Evolutionary conservation across 2,888 invertebrate genomes (phyloP).

Genomic region (Ypsolopha sequella): DNA sequence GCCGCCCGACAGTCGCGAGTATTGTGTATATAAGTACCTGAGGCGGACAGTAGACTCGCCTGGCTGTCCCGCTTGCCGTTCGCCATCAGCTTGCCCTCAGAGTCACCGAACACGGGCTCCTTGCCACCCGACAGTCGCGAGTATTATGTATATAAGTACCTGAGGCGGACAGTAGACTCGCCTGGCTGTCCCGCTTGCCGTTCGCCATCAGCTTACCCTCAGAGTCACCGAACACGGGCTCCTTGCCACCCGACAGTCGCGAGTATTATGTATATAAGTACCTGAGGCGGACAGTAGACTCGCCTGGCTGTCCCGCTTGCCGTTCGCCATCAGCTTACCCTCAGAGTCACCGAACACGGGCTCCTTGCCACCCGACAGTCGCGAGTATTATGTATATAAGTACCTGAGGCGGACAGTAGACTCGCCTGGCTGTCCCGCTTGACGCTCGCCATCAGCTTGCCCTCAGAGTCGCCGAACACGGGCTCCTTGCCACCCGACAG

Average conservation of each 20-base stretch:
- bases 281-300: constrained; percentile 25
- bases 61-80: no score
- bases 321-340: constrained; percentile 34
- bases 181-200: constrained; percentile 38
- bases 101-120: no score
- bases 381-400: constrained; percentile 35
- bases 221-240: constrained; percentile 30
- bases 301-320: constrained; percentile 40
- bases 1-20: no score
- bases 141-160: no score
- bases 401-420: constrained; percentile 22
- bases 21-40: no score
- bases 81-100: no score
- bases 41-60: no score
- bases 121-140: no score
- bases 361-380: constrained; percentile 42
- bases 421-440: constrained; percentile 46
- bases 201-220: constrained; percentile 38
- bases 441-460: constrained; percentile 32
- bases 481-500: constrained; percentile 42
- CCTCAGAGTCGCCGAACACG: constrained; percentile 32
- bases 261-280: constrained; percentile 33
- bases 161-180: no score
- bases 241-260: constrained; percentile 39
- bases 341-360: constrained; percentile 32